phyloP scores from a whole-genome alignment of 2,113 vertebrate species.

The Seriola rivoliana region DNA sequence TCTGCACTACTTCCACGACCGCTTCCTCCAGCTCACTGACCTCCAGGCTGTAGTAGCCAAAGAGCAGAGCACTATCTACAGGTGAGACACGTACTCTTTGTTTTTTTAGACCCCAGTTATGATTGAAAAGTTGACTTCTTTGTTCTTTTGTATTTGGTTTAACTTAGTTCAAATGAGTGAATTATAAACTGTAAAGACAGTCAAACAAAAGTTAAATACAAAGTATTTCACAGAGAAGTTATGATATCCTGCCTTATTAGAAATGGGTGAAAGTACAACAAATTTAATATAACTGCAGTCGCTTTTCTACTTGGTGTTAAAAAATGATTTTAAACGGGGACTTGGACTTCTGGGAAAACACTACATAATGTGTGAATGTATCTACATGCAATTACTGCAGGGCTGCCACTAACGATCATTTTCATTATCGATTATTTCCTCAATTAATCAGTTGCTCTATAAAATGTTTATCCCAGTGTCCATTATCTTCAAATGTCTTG shows the following conservation, averaged over 20 bases:
- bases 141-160: neutral
- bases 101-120: neutral
- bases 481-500: no score
- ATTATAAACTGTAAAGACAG: no score
- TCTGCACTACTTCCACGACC: conserved; percentile 97
- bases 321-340: neutral
- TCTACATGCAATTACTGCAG: no score
- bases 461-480: no score
- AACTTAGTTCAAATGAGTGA: no score
- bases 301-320: neutral
- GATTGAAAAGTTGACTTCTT: neutral
- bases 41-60: conserved; percentile 95
- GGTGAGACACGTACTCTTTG: conserved; percentile 82
- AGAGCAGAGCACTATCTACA: conserved; percentile 95
- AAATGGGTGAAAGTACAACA: neutral
- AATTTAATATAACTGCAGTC: neutral
- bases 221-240: no score
- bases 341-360: neutral
- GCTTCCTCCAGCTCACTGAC: conserved; percentile 95
- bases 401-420: neutral
- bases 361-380: neutral
- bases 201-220: no score
- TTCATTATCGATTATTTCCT: neutral
- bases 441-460: no score
- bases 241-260: neutral